Evolutionary conservation across 92 coral and sea anemone species (phyloP).

Genomic region (Porites cylindrica): DNA sequence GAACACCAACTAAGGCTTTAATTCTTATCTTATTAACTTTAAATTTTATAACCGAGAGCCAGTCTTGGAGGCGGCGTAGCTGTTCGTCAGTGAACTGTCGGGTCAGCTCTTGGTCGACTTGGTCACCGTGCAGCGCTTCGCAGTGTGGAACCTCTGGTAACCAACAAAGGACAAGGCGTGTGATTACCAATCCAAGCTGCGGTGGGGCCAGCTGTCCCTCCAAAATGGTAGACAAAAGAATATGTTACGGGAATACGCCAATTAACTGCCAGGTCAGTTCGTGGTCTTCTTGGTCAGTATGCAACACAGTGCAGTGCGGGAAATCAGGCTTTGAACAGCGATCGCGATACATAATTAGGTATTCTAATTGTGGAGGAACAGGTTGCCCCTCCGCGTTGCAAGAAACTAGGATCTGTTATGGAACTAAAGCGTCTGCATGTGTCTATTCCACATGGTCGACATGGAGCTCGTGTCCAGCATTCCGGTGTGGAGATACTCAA

Average conservation of each 20-base stretch:
- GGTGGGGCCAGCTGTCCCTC: too few species aligned
- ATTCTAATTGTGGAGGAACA: neutral
- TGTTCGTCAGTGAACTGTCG: constrained; percentile 5
- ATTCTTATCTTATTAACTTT: too few species aligned
- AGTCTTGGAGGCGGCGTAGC: constrained; percentile 13
- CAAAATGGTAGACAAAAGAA: too few species aligned
- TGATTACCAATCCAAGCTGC: too few species aligned
- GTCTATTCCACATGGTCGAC: neutral
- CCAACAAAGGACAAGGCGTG: too few species aligned
- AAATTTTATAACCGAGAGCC: neutral
- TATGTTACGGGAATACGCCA: too few species aligned
- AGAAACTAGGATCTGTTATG: neutral
- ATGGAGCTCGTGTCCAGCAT: neutral
- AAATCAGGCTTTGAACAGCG: neutral
- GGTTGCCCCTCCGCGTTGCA: neutral
- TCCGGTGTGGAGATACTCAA: neutral
- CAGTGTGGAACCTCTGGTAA: too few species aligned
- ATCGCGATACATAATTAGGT: neutral
- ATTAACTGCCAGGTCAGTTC: neutral
- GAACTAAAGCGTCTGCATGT: neutral
- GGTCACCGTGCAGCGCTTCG: neutral
- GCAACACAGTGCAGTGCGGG: neutral
- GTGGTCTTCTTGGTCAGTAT: neutral
- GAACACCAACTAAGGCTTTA: too few species aligned
- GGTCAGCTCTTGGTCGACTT: constrained; percentile 18